Evolutionary conservation across 2,113 vertebrate genomes (phyloP), one percentile per base, ranked within the genome.

Genomic region (Scomber colias): DNA sequence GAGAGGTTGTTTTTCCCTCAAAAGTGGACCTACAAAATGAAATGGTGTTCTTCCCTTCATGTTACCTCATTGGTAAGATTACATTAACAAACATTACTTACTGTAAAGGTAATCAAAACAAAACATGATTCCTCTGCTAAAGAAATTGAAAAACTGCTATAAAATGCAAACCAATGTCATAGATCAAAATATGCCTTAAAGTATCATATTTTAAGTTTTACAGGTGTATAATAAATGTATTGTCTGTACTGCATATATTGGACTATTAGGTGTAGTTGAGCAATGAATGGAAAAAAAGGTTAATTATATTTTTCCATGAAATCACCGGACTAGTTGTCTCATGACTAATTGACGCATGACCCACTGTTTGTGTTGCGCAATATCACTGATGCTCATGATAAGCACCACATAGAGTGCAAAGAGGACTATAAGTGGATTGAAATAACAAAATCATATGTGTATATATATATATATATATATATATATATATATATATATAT

Each of bases 261-360:
- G n/a, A 12, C 40, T 5, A 45, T 44, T 3, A 21, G 4, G 15
- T 55, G 55, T 44, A 14, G 16, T 27, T 11, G 16, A 24, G 12
- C 1, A 19, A 15, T 48, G 3, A 53, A 15, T n/a, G 55, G 31
- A 54, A 67, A 60, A 30, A 30, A n/a, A 3, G 8, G 1, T 17
- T 35, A 31, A 56, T 8, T 21, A 69, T 45, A 14, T 0, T 11
- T 1, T 16, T 27, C 2, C 12, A 35, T 0, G 27, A 6, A 61
- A 45, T 64, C 8, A 50, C 5, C 19, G 49, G 21, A 71, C 12
- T 0, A 3, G 9, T n/a, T 21, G n/a, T 19, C 8, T 1, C 10
- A 14, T 66, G 82, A 83, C 63, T 60, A 65, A 64, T 1, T 44
- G 48, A 0, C 81, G 51, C 24, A 35, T 81, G 68, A 85, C 71